Evolutionary conservation across 2,888 invertebrate genomes (phyloP), one percentile per base, ranked within the genome.

Genomic region (Parapristionchus giblindavisi): DNA sequence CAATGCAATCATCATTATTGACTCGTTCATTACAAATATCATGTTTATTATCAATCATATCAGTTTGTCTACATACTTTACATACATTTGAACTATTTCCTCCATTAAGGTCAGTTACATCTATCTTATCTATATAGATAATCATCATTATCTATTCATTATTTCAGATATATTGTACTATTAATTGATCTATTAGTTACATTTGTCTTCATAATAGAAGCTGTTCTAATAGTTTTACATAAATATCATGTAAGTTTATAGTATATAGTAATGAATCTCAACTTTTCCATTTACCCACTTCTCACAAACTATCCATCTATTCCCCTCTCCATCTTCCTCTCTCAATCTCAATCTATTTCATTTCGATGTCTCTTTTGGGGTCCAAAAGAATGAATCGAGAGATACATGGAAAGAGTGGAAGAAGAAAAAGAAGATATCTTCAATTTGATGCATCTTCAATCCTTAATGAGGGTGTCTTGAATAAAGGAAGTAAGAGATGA

Each of bases 61-160:
- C 58, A 32, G 97, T 99, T 78, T 96, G 96, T 85, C 92, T 96
- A 84, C 98, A 99, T 89, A 99, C 99, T 61, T 97, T 98, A 65
- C 94, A 94, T 89, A 96, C 98, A 5, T 97, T 98, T 89, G 93
- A 94, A 88, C 92, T 93, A 85, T 92, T 93, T 88, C 93, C 94
- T n/a, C 92, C 92, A 58, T 91, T 99, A 84, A 93, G 72, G 68
- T 68, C 21, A 6, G 1, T 32, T 1, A 48, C 48, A 43, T 43
- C 27, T 32, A 11, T 48, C 48, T 14, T 36, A 3, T 40, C n/a
- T 17, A 40, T 24, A 38, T n/a, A 54, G n/a, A n/a, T n/a, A 21
- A 24, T 17, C 24, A 27, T 56, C 56, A 8, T 3, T 14, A 38
- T 40, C 24, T 38, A 61, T 38, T 6, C 43, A n/a, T n/a, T 24